These are phyloP conservation scores for Rhinichthys osculus DNA, from an alignment of 2,797 vertebrate genomes.

Conservation along the genomic window DNA sequence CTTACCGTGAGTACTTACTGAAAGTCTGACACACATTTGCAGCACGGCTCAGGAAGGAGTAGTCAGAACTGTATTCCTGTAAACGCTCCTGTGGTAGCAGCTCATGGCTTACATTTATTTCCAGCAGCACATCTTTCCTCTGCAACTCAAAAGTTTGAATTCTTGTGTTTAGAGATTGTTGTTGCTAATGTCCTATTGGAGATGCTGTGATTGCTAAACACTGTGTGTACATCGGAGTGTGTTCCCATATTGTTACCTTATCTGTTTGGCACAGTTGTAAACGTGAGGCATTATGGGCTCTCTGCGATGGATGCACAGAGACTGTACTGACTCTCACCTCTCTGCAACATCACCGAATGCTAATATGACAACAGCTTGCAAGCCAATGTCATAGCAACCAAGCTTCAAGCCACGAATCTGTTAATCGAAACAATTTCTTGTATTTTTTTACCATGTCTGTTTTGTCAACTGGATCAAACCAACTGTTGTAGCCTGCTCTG, in stretches of 20 bases:
- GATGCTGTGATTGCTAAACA: constrained; percentile 19
- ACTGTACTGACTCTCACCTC: constrained; percentile 60
- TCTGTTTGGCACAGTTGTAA: constrained; percentile 60
- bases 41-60: constrained; percentile 54
- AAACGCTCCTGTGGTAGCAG: constrained; percentile 34
- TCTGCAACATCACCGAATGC: constrained; percentile 59
- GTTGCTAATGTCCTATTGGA: constrained; percentile 23
- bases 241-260: constrained; percentile 54
- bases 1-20: constrained; percentile 56
- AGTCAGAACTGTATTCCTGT: constrained; percentile 60
- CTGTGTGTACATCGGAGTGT: constrained; percentile 15
- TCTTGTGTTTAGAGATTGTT: constrained; percentile 23
- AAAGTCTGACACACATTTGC: constrained; percentile 64
- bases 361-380: constrained; percentile 65
- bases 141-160: constrained; percentile 13
- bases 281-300: constrained; percentile 54
- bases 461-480: constrained; percentile 55
- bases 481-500: constrained; percentile 38
- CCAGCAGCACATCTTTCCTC: not conserved
- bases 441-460: constrained; percentile 55
- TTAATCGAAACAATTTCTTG: constrained; percentile 56
- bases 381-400: constrained; percentile 63
- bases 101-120: constrained; percentile 16
- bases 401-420: constrained; percentile 55
- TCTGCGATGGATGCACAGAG: constrained; percentile 50